Evolutionary conservation across 2,888 invertebrate species (phyloP), one percentile per base, ranked within the genome.

Genomic region (Drosophila paranaensis): DNA sequence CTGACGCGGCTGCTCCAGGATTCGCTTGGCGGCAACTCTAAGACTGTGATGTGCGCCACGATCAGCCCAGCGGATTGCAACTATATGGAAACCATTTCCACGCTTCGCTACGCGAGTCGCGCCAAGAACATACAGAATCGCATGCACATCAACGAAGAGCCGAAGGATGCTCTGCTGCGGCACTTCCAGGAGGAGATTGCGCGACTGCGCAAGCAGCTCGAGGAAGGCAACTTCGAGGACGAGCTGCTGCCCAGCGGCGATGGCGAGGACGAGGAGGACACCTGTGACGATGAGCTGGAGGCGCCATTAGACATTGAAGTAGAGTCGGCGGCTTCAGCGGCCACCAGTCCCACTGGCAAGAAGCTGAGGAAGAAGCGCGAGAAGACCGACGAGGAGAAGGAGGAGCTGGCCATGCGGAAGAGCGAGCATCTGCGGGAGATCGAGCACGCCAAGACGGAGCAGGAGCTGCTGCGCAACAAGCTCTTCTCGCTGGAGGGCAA

Each of bases 51-150:
- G 98, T 97, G 98, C 90, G 99, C 99, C 5, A 99, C 98, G 85
- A 95, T 99, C 45, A 98, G 99, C n/a, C 99, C 99, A 6, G 98
- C 98, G 0, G 98, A 98, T 90, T 94, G 96, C 72, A 99, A 99
- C 93, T 98, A 97, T 91, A 99, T 99, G 91, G 99, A 99, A 93
- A 98, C 98, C 0, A 96, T 99, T 77, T 98, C 98, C 90, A 99
- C 99, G 0, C 94, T 99, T 65, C 95, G 99, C 0, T 99, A 99
- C 93, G 99, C 99, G 1, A 98, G 98, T 93, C 95, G 99, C 60
- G 99, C 99, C 13, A 99, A 99, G 94, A 98, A 97, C 91, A 99
- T 99, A 77, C 97, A 98, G 93, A 99, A 99, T 93, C 96, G 96
- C 84, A 98, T 98, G 66, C 96, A 97, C 89, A 96, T 99, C 73